Percentiles rank a stretch among this genome's conserved stretches.
phyloP scores from a whole-genome alignment of 2,113 vertebrate species.

The Ceyx cyanopectus region DNA sequence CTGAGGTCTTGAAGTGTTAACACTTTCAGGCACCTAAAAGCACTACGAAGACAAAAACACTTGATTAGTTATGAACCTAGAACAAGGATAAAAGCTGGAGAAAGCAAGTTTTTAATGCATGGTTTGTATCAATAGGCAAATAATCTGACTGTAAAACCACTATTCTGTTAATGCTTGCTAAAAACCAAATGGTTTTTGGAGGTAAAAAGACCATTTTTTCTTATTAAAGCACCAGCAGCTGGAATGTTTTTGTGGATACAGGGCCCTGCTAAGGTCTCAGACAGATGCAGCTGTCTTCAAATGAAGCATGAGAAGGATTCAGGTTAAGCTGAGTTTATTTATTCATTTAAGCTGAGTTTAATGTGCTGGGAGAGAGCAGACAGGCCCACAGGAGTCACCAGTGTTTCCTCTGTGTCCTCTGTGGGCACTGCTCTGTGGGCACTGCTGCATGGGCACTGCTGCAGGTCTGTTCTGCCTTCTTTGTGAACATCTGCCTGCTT shows the following conservation, averaged over 20 bases:
- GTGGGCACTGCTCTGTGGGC: too few relatives aligned
- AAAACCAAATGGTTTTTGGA: not conserved
- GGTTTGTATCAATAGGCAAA: not conserved
- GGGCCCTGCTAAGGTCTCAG: not conserved
- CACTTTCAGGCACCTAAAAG: slow-evolving; percentile 66
- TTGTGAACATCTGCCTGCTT: slow-evolving; percentile 21
- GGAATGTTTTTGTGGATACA: not conserved
- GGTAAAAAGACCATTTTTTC: not conserved
- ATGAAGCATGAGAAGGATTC: not conserved
- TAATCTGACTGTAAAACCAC: not conserved
- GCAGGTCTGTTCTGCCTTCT: not conserved
- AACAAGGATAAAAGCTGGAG: slow-evolving; percentile 30
- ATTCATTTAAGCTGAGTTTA: not conserved
- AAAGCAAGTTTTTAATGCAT: slow-evolving; percentile 27
- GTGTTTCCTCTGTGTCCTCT: not conserved
- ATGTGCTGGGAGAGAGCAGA: not conserved
- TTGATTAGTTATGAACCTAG: slow-evolving; percentile 52
- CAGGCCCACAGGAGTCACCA: not conserved
- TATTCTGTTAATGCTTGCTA: not conserved
- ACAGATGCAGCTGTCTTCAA: not conserved
- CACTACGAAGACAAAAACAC: slow-evolving; percentile 63
- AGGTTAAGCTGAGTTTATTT: not conserved
- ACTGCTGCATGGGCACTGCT: too few relatives aligned
- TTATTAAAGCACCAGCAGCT: not conserved
- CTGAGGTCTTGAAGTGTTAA: slow-evolving; percentile 62